Evolutionary conservation across 2,888 invertebrate genomes (phyloP).

Genomic region (Julus scandinavius): DNA sequence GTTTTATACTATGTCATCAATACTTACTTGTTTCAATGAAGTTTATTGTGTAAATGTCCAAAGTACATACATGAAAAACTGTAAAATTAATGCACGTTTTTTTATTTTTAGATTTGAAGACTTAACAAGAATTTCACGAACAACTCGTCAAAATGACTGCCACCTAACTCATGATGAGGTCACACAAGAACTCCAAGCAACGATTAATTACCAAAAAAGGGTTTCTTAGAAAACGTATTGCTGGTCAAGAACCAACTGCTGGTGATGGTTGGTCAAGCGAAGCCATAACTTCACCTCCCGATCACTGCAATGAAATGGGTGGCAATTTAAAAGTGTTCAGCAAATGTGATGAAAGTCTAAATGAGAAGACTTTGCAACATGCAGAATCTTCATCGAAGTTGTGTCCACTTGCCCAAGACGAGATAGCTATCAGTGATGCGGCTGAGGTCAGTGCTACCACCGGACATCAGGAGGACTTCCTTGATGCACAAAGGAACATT

Average conservation of each 20-base stretch:
- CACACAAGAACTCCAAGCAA: slow-evolving; percentile 10
- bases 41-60: too few relatives aligned
- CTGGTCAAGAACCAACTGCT: background rate
- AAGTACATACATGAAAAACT: too few relatives aligned
- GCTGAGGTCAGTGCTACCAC: slow-evolving; percentile 39
- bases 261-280: slow-evolving; percentile 22
- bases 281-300: background rate
- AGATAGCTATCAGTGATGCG: slow-evolving; percentile 50
- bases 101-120: background rate
- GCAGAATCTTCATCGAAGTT: background rate
- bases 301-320: background rate
- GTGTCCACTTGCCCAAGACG: slow-evolving; percentile 54
- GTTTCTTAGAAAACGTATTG: slow-evolving; percentile 1
- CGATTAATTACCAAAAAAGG: background rate
- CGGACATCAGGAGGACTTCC: background rate
- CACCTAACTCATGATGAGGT: background rate
- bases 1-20: background rate
- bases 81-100: too few relatives aligned
- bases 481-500: background rate
- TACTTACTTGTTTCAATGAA: background rate
- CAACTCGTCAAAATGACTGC: background rate
- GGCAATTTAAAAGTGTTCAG: background rate
- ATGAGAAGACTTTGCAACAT: background rate
- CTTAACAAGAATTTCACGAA: too few relatives aligned
- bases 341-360: background rate